Evolutionary conservation across 2,113 vertebrate genomes (phyloP).

Genomic region (Naja naja): DNA sequence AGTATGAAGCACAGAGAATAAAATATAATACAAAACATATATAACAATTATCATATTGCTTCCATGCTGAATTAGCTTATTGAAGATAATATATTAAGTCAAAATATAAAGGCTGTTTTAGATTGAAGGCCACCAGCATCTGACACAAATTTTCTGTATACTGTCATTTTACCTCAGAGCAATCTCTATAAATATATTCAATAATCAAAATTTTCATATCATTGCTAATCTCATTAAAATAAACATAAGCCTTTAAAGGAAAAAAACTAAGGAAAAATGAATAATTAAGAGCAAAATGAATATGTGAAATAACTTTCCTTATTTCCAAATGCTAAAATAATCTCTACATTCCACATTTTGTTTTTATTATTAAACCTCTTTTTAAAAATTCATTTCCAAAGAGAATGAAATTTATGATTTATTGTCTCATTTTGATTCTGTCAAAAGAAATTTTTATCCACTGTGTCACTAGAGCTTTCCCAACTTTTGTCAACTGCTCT

Average conservation of each 20-base stretch:
- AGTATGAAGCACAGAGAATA: neutral
- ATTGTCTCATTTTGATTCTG: constrained; percentile 21
- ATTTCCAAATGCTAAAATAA: constrained; percentile 39
- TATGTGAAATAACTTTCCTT: constrained; percentile 38
- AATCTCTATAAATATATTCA: neutral
- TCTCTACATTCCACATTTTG: constrained; percentile 18
- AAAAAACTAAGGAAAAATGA: constrained; percentile 38
- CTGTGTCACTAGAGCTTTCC: neutral
- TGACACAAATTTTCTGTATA: neutral
- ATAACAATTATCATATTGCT: neutral
- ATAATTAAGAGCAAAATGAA: constrained; percentile 53
- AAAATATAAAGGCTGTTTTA: neutral
- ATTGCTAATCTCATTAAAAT: constrained; percentile 22
- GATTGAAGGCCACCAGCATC: neutral
- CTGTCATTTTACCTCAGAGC: neutral
- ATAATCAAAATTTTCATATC: neutral
- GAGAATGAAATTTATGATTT: neutral
- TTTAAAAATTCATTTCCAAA: constrained; percentile 4
- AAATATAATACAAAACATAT: neutral
- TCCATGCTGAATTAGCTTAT: neutral
- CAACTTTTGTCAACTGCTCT: constrained; percentile 34
- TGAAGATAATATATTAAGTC: neutral
- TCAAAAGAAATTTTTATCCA: constrained; percentile 33
- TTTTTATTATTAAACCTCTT: constrained; percentile 13
- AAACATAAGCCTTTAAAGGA: constrained; percentile 27